phyloP scores from a whole-genome alignment of 2,113 vertebrate species.

The Platysteira castanea region DNA sequence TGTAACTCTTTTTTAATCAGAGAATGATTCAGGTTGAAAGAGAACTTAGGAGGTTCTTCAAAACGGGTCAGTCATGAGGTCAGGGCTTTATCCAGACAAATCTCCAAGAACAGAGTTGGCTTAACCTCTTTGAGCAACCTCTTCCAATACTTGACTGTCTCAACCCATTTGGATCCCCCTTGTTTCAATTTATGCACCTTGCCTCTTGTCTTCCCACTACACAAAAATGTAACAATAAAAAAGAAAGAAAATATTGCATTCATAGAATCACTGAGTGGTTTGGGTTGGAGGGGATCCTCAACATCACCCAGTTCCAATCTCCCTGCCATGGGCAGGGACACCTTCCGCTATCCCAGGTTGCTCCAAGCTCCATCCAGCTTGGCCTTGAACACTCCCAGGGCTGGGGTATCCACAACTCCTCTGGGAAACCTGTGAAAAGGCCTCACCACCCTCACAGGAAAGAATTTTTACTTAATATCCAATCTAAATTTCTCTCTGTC shows the following conservation, averaged over 20 bases:
- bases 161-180: background rate
- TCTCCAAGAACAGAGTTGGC: background rate
- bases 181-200: background rate
- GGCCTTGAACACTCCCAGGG: background rate
- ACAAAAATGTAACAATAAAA: background rate
- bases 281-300: background rate
- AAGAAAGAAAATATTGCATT: background rate
- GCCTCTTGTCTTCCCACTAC: background rate
- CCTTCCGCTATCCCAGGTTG: accelerated
- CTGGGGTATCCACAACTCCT: background rate
- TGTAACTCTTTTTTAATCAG: background rate
- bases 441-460: accelerated
- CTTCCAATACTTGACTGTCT: background rate
- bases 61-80: background rate
- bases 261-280: background rate
- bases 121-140: background rate
- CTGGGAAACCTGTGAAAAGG: background rate
- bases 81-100: background rate
- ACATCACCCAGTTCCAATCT: too few species aligned
- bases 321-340: background rate
- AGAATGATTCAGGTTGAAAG: background rate
- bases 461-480: background rate
- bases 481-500: background rate
- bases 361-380: accelerated
- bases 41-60: background rate